A percentile compares a stretch with the other conserved stretches of the same genome.
phyloP scores from a whole-genome alignment of 2,797 vertebrate species.

The Chiloscyllium punctatum region DNA sequence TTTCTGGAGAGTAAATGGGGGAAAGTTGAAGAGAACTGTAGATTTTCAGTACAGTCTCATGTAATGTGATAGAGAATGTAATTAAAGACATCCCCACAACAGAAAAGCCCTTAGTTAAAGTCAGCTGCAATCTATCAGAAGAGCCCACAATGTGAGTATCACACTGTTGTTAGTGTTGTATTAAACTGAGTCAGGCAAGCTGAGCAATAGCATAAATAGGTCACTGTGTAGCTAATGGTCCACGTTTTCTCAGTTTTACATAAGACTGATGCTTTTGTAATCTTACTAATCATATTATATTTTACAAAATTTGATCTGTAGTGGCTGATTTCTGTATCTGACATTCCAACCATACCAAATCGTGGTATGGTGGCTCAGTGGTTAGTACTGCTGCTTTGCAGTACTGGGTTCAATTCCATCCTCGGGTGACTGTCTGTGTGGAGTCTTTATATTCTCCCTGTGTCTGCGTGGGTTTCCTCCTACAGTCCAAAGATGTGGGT shows the following conservation, averaged over 20 bases:
- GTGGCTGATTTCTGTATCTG: background rate
- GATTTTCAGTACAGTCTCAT: background rate
- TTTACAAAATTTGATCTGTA: background rate
- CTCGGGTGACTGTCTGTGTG: too few relatives aligned
- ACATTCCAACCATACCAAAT: background rate
- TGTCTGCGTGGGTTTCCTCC: too few relatives aligned
- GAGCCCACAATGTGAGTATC: background rate
- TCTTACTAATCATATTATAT: background rate
- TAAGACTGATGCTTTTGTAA: background rate
- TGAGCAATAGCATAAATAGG: background rate
- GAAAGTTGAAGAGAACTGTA: background rate
- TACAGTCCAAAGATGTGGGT: too few relatives aligned
- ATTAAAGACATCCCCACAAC: background rate
- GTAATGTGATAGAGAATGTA: background rate
- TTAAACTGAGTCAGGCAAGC: background rate
- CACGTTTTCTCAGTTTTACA: background rate
- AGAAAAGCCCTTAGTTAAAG: background rate
- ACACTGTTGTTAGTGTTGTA: background rate
- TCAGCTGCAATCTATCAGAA: background rate
- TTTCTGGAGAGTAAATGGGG: too few relatives aligned
- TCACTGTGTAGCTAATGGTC: background rate
- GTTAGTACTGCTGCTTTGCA: too few relatives aligned
- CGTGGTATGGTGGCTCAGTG: too few relatives aligned
- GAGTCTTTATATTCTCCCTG: too few relatives aligned
- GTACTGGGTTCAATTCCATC: too few relatives aligned